These are phyloP conservation scores for Leptocoma aspasia DNA, from an alignment of 2,113 vertebrate genomes.

Conservation along the genomic window DNA sequence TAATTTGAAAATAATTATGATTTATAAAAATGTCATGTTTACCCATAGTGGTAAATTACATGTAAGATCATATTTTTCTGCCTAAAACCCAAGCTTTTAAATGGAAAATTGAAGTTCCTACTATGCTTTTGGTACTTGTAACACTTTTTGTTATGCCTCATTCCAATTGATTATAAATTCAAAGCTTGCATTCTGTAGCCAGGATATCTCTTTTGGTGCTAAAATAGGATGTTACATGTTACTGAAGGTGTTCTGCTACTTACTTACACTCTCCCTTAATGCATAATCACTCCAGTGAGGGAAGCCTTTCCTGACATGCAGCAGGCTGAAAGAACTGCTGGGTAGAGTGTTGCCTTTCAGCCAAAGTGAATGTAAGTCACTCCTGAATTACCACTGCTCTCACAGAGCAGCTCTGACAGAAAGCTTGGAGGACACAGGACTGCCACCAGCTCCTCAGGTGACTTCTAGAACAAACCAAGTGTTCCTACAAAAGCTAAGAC, in stretches of 20 bases:
- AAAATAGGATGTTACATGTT: background rate
- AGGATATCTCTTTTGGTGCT: constrained; percentile 19
- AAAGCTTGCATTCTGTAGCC: background rate
- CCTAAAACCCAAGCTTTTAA: constrained; percentile 10
- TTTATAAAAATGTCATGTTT: background rate
- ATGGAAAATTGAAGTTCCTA: background rate
- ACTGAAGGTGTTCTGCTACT: background rate
- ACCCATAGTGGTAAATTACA: background rate
- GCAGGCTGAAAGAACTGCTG: background rate
- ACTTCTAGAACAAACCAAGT: background rate
- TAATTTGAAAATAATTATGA: background rate
- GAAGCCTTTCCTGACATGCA: background rate
- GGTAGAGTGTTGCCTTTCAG: background rate
- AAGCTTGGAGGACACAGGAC: background rate
- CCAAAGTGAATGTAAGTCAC: background rate
- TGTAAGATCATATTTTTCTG: background rate
- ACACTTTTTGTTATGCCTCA: background rate
- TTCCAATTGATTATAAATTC: background rate
- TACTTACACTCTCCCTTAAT: background rate
- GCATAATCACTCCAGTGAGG: background rate
- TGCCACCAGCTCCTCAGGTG: background rate
- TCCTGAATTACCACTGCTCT: background rate
- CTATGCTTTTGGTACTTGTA: constrained; percentile 17
- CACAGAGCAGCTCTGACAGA: background rate
- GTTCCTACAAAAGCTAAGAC: background rate